Percentiles rank a stretch among this genome's conserved stretches.
phyloP scores from a whole-genome alignment of 2,797 vertebrate species.

The Sebastolobus alascanus region DNA sequence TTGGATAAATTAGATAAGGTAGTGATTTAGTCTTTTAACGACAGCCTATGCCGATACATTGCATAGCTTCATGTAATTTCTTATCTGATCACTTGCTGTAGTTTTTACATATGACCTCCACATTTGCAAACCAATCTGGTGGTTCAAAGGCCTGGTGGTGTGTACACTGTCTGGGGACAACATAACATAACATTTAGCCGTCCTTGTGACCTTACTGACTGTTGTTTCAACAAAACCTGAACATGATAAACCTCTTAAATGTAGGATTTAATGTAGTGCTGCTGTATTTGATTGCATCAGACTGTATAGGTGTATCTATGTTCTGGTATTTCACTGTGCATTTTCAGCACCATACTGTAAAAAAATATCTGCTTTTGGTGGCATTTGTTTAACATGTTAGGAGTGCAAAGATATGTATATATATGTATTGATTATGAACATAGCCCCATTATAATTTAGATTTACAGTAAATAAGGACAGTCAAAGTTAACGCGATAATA shows the following conservation, averaged over 20 bases:
- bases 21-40: not conserved
- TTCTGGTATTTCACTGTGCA: not conserved
- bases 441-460: not conserved
- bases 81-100: conserved; percentile 6
- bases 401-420: not conserved
- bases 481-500: no score
- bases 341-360: not conserved
- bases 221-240: not conserved
- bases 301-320: not conserved
- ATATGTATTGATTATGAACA: not conserved
- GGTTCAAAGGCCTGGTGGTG: conserved; percentile 19
- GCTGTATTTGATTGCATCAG: not conserved
- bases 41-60: not conserved
- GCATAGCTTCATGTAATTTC: not conserved
- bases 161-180: not conserved
- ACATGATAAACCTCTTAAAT: not conserved
- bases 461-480: not conserved
- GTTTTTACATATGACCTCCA: not conserved
- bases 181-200: not conserved
- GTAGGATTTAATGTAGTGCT: not conserved
- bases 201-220: not conserved
- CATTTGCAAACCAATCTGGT: not conserved
- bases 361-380: not conserved
- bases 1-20: not conserved
- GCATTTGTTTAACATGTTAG: not conserved